These are phyloP conservation scores for Apostichopus leukothele DNA, from an alignment of 53 echinoderm and acorn worm genomes.

Conservation along the genomic window DNA sequence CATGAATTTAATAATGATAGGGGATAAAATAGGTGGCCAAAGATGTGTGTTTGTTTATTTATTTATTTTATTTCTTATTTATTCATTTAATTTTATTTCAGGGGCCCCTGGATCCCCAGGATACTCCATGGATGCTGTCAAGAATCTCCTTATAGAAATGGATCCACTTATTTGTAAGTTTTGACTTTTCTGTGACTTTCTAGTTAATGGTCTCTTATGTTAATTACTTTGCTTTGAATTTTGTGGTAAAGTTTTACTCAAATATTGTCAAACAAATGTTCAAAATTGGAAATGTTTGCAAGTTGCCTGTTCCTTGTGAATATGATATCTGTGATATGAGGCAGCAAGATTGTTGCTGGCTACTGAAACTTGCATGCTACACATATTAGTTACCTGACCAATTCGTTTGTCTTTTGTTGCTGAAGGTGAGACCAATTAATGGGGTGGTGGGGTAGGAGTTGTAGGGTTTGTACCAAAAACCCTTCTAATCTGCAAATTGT, in stretches of 20 bases:
- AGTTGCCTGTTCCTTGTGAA: too few relatives aligned
- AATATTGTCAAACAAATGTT: background rate
- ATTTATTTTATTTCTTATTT: background rate
- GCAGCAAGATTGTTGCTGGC: background rate
- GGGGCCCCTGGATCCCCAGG: constrained; percentile 93
- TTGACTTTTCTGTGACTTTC: background rate
- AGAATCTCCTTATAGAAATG: constrained; percentile 97
- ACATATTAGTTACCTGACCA: too few relatives aligned
- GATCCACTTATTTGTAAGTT: constrained; percentile 98
- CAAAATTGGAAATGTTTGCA: too few relatives aligned
- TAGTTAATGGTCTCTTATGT: background rate
- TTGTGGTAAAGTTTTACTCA: background rate
- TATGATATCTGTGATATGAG: too few relatives aligned
- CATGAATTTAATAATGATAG: background rate
- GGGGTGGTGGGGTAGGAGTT: too few relatives aligned
- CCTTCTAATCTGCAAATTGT: background rate
- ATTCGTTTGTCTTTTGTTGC: too few relatives aligned
- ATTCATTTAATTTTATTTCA: constrained; percentile 10
- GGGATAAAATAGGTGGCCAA: background rate
- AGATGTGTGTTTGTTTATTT: background rate
- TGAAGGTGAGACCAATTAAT: too few relatives aligned
- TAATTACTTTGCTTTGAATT: background rate
- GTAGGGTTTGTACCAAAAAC: background rate
- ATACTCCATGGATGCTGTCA: constrained; percentile 96
- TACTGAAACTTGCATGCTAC: background rate